These are phyloP conservation scores for Brachionichthys hirsutus DNA, from an alignment of 2,113 vertebrate species.

Conservation along the genomic window DNA sequence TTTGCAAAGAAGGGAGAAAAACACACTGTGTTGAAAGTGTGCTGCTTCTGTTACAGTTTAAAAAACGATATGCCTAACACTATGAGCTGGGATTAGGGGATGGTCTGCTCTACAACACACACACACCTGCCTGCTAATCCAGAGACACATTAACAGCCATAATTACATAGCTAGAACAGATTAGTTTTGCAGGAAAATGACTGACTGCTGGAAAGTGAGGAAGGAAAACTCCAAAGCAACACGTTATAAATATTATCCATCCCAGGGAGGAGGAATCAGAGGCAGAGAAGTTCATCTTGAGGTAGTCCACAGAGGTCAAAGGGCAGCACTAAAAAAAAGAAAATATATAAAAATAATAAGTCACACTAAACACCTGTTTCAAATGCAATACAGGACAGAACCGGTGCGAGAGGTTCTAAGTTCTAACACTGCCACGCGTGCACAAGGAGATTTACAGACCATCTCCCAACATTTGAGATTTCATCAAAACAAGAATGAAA, in stretches of 20 bases:
- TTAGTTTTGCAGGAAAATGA: slow-evolving; percentile 60
- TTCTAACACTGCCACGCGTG: too few species aligned
- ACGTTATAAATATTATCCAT: slow-evolving; percentile 16
- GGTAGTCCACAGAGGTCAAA: slow-evolving; percentile 2
- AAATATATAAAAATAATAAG: slow-evolving; percentile 4
- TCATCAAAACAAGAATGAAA: too few species aligned
- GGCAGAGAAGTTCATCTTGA: neutral
- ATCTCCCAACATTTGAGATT: too few species aligned
- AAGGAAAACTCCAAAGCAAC: slow-evolving; percentile 21
- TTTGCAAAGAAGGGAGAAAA: neutral
- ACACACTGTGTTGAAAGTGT: slow-evolving; percentile 26
- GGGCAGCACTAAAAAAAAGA: neutral
- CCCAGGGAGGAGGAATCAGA: slow-evolving; percentile 1
- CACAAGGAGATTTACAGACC: too few species aligned
- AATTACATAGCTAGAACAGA: slow-evolving; percentile 69
- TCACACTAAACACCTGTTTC: too few species aligned
- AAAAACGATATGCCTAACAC: slow-evolving; percentile 50
- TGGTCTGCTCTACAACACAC: slow-evolving; percentile 40
- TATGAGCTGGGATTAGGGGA: slow-evolving; percentile 48
- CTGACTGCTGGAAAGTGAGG: slow-evolving; percentile 22
- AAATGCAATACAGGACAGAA: too few species aligned
- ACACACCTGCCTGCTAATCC: slow-evolving; percentile 63
- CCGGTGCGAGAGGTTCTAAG: too few species aligned
- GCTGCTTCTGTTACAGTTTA: slow-evolving; percentile 42
- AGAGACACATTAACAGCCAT: slow-evolving; percentile 63